A percentile compares a stretch with the other conserved stretches of the same genome.
Evolutionary conservation across 2,888 invertebrate genomes (phyloP).

Genomic region (Hartigia nigra): DNA sequence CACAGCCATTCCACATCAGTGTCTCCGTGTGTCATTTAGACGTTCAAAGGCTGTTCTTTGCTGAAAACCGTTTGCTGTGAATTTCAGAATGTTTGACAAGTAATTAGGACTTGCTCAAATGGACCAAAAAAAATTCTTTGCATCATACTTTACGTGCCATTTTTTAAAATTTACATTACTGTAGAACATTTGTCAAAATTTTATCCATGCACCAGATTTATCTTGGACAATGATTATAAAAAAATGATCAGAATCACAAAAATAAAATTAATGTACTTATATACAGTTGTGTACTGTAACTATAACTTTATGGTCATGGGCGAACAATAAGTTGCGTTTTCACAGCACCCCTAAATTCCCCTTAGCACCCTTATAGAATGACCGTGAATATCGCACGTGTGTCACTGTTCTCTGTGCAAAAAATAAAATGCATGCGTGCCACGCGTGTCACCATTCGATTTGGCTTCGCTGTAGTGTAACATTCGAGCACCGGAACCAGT

Average conservation of each 20-base stretch:
- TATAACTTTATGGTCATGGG: neutral
- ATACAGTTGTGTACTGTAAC: neutral
- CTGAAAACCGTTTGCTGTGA: neutral
- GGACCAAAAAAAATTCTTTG: neutral
- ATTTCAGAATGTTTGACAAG: neutral
- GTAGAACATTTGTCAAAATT: neutral
- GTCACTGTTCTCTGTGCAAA: neutral
- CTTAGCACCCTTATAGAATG: neutral
- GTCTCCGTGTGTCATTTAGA: neutral
- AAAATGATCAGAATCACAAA: neutral
- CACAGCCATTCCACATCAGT: neutral
- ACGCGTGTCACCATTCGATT: slow-evolving; percentile 44
- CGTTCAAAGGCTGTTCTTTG: neutral
- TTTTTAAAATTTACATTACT: neutral
- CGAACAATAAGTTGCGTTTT: neutral
- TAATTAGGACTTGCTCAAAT: neutral
- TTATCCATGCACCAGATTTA: neutral
- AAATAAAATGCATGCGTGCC: slow-evolving; percentile 25
- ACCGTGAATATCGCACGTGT: neutral
- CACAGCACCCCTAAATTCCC: neutral
- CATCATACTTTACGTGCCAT: neutral
- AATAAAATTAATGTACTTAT: neutral
- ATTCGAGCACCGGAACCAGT: neutral
- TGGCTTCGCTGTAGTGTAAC: slow-evolving; percentile 35
- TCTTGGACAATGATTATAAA: neutral